Evolutionary conservation across 1,140 invertebrate species (phyloP).

Genomic region (Daktulosphaira vitifoliae): DNA sequence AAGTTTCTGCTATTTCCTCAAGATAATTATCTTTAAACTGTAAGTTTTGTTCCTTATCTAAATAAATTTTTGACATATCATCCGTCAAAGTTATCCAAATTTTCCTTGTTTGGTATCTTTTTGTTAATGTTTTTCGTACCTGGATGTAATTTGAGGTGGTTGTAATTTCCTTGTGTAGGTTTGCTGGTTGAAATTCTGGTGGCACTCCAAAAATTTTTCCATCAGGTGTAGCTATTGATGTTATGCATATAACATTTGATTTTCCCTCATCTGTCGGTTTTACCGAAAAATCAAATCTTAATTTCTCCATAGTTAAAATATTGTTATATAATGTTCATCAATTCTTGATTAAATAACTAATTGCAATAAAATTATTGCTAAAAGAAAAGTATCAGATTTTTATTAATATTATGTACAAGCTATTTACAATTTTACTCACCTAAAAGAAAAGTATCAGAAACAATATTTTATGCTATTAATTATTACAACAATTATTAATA

Average conservation of each 20-base stretch:
- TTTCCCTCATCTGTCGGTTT: neutral
- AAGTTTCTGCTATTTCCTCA: slow-evolving; percentile 27
- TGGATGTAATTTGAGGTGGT: neutral
- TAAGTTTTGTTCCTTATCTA: slow-evolving; percentile 36
- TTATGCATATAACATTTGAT: slow-evolving; percentile 6
- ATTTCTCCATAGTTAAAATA: too few species aligned
- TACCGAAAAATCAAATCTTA: neutral
- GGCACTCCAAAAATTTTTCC: neutral
- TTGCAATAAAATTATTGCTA: too few species aligned
- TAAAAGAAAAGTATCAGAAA: too few species aligned
- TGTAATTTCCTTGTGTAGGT: neutral
- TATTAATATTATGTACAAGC: too few species aligned
- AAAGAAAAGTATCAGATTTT: too few species aligned
- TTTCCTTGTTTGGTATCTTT: neutral
- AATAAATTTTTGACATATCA: neutral
- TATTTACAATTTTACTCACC: too few species aligned
- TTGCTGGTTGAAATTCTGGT: neutral
- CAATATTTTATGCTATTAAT: too few species aligned
- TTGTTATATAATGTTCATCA: too few species aligned
- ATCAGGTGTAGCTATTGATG: neutral
- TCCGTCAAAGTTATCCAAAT: neutral
- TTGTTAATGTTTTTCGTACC: neutral
- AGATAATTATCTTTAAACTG: slow-evolving; percentile 34
- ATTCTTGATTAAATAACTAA: too few species aligned
- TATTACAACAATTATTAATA: too few species aligned